Evolutionary conservation across 2,113 vertebrate genomes (phyloP).

Genomic region (Athene noctua): DNA sequence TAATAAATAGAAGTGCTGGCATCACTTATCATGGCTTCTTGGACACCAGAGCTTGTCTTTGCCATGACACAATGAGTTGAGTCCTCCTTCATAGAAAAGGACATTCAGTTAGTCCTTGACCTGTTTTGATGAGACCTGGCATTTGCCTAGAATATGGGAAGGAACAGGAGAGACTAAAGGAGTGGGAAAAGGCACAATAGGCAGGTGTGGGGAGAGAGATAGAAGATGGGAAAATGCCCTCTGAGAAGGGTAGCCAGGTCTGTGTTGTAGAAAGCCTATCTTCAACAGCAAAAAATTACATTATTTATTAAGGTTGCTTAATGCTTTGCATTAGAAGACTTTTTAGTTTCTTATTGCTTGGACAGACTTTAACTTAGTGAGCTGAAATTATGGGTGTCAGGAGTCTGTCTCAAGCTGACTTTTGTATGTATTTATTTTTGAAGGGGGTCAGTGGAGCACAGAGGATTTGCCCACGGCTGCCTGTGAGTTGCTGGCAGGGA

Average conservation of each 20-base stretch:
- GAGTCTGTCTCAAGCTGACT: neutral
- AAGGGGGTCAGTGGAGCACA: fast-evolving
- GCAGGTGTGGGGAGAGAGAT: neutral
- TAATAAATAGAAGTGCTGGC: neutral
- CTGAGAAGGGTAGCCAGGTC: neutral
- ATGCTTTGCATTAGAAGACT: neutral
- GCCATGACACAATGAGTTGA: neutral
- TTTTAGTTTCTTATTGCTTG: neutral
- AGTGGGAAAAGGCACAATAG: neutral
- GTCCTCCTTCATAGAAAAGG: neutral
- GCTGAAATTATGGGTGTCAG: neutral
- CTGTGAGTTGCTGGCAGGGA: neutral
- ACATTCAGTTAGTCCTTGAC: neutral
- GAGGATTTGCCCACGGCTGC: neutral
- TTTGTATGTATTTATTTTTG: neutral
- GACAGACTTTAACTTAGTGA: neutral
- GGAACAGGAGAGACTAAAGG: neutral
- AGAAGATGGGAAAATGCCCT: neutral
- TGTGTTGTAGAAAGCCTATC: neutral
- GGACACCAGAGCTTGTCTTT: neutral
- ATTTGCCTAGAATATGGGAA: neutral
- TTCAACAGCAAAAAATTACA: neutral
- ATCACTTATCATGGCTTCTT: neutral
- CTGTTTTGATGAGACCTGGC: neutral
- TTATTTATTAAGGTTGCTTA: neutral